Evolutionary conservation across 2,797 vertebrate species (phyloP).

Genomic region (Gorsachius magnificus): DNA sequence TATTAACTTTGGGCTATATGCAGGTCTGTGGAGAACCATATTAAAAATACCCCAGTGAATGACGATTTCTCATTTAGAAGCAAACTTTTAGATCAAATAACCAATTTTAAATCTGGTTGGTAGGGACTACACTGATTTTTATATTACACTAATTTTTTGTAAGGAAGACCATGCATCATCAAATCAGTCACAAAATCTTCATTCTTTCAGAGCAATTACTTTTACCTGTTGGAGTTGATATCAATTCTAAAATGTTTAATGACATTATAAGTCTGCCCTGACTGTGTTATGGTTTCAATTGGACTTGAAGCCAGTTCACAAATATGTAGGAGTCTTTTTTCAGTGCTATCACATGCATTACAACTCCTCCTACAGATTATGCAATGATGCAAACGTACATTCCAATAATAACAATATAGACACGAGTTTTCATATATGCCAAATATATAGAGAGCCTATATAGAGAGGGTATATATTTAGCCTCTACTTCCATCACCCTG

Average conservation of each 20-base stretch:
- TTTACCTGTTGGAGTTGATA: neutral
- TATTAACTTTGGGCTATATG: neutral
- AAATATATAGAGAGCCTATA: neutral
- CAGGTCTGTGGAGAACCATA: neutral
- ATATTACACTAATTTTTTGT: neutral
- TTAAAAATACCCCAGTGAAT: neutral
- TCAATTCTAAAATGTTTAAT: neutral
- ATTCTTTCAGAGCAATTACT: neutral
- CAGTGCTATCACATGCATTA: neutral
- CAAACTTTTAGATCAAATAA: neutral
- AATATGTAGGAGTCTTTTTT: neutral
- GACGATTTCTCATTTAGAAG: neutral
- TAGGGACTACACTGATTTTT: neutral
- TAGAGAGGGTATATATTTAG: slow-evolving; percentile 52
- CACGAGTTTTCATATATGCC: neutral
- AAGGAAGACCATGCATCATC: neutral
- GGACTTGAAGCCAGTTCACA: neutral
- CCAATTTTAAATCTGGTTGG: neutral
- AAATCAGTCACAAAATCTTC: neutral
- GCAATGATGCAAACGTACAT: neutral
- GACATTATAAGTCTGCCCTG: neutral
- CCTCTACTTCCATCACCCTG: slow-evolving; percentile 26
- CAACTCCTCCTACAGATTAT: neutral
- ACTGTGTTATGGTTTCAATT: neutral
- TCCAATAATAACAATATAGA: slow-evolving; percentile 11